Evolutionary conservation across 2,113 vertebrate genomes (phyloP), one percentile per base, ranked within the genome.

Genomic region (Cottus gobio): DNA sequence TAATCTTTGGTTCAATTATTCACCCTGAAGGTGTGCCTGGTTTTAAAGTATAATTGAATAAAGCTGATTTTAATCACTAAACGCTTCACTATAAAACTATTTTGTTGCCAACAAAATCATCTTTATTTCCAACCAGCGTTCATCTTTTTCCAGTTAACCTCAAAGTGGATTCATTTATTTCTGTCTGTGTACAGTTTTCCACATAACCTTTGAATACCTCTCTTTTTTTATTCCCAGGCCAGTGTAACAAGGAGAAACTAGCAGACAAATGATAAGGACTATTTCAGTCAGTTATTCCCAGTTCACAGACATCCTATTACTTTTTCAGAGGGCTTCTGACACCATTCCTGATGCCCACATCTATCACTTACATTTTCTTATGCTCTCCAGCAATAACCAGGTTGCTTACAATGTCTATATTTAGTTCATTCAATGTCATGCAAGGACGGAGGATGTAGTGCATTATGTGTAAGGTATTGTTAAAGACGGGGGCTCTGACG

Each of bases 211-310:
- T 74, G 60, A 82, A 81, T 64, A 71, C 39, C 10, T 78, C 67
- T 63, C 20, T 67, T 52, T 62, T 75, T 7, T 70, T 71, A 85
- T 77, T 79, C 69, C 79, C 26, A 42, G 30, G 80, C 16, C 72
- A 67, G 52, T 36, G 66, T 69, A 76, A 86, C 63, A 84, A 84
- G 79, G 85, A 87, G 85, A 92, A 86, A 78, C 73, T 84, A 73
- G 64, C 56, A 81, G 83, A 90, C 69, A 71, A 80, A 86, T 75
- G 86, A 90, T 87, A 91, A 90, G 88, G 71, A 83, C 86, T 80
- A 70, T 89, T 90, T 94, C 57, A 18, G 88, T 91, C 92, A 92
- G 80, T 76, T 85, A 88, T 90, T 91, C 90, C 92, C 89, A 73
- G 77, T 88, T 88, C 92, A 80, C 83, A 77, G 74, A 80, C 81